Conservation (phyloP, 2,888 invertebrate species). For the Keiferia lycopersicella region DNA sequence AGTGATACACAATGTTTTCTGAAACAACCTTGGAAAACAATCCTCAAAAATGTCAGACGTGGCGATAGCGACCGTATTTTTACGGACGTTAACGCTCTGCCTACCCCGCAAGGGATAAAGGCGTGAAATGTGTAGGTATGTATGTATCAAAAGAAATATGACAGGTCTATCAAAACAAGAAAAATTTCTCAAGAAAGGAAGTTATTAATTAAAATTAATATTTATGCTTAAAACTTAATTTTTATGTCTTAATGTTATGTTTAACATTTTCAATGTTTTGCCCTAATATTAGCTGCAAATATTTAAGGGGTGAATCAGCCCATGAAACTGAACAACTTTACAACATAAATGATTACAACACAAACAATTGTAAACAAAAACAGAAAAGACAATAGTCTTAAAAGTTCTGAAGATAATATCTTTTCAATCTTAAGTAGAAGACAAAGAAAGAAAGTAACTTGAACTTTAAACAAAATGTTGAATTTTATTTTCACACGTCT, state of each 20-base stretch:
- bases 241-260: constrained; percentile 12
- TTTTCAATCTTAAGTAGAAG: background rate
- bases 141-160: background rate
- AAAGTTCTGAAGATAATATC: constrained; percentile 3
- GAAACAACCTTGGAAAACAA: too few relatives aligned
- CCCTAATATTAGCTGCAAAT: too few relatives aligned
- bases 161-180: background rate
- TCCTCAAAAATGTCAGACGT: too few relatives aligned
- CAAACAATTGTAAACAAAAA: background rate
- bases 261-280: too few relatives aligned
- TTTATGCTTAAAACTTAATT: constrained; percentile 17
- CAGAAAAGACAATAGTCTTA: constrained; percentile 4
- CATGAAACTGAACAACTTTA: too few relatives aligned
- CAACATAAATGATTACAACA: background rate
- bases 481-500: constrained; percentile 3
- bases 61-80: too few relatives aligned
- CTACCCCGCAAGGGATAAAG: too few relatives aligned
- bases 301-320: too few relatives aligned
- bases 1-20: too few relatives aligned
- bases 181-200: background rate
- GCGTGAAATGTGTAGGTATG: too few relatives aligned
- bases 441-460: constrained; percentile 16
- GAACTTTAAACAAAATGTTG: background rate
- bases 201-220: constrained; percentile 8
- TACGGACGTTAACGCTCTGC: too few relatives aligned